Evolutionary conservation across 2,888 invertebrate species (phyloP), one percentile per base, ranked within the genome.

Genomic region (Ochlodes sylvanus): DNA sequence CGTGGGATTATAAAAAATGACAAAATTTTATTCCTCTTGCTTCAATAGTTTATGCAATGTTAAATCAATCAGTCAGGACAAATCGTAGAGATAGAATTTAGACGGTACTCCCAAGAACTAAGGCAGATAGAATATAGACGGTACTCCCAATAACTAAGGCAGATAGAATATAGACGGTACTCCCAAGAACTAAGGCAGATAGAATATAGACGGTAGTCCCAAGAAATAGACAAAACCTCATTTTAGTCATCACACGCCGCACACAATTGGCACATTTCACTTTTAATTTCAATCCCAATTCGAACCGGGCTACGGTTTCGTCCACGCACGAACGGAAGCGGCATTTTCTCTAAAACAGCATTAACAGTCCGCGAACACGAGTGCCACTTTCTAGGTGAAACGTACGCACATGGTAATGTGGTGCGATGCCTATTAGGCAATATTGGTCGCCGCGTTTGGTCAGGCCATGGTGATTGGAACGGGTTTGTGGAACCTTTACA

Each of bases 341-440:
- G 76, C 77, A 58, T 42, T 64, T 64, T 67, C 67, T 55, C 52
- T 65, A 88, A 88, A 88, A 83, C 81, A 77, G 73, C 86, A 92
- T 92, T 92, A 87, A 83, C 85, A 92, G 91, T 92, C 92, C 71
- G 56, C 72, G 75, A 80, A 82, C 86, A 84, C 87, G 80, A 80
- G 84, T 83, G 82, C 87, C 75, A 86, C 92, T 92, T 92, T 92
- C 92, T 90, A 90, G 81, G 77, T 79, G 87, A 85, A 85, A 89
- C 86, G 82, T 77, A 81, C 74, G 75, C 72, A 84, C 84, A 88
- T 87, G 83, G 79, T 87, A 87, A 88, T 86, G 82, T 72, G 76
- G 63, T 71, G 71, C 73, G 78, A 79, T 73, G 75, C 77, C 75
- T 86, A 89, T 90, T 92, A 87, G 86, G 89, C 85, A 90, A 90